These are phyloP conservation scores for Atherinomorus stipes DNA, from an alignment of 2,113 vertebrate species.

Conservation along the genomic window DNA sequence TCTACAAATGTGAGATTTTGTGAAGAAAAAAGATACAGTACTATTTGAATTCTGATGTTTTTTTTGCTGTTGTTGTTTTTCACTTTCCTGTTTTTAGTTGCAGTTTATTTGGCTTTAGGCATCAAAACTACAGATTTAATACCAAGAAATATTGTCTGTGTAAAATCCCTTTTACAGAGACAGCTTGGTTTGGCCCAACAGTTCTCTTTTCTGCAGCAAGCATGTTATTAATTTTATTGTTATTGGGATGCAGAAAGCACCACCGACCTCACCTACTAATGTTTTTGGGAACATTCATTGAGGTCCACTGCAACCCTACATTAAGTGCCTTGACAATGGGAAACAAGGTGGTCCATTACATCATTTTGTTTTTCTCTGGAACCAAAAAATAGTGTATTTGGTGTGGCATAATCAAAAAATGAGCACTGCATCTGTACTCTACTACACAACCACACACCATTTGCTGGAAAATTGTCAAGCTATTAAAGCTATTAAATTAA, in stretches of 20 bases:
- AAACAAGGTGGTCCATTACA: not conserved
- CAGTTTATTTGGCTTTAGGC: not conserved
- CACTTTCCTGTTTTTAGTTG: not conserved
- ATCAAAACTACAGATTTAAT: too few relatives aligned
- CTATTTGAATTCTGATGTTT: not conserved
- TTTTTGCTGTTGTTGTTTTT: too few relatives aligned
- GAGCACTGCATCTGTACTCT: not conserved
- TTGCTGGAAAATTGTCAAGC: conserved; percentile 9
- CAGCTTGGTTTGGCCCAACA: not conserved
- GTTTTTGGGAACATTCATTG: not conserved
- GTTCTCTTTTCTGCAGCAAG: too few relatives aligned
- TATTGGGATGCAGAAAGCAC: not conserved
- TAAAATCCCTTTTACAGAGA: not conserved
- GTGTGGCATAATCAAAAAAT: not conserved
- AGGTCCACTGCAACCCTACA: not conserved
- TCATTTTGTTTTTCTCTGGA: not conserved
- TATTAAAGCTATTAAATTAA: conserved; percentile 52
- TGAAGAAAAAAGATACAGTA: not conserved
- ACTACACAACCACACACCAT: conserved; percentile 2
- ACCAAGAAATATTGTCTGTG: not conserved
- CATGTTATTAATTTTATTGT: not conserved
- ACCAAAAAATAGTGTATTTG: not conserved
- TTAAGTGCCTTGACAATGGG: not conserved
- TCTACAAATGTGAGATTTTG: too few relatives aligned
- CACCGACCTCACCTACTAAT: not conserved